These are phyloP conservation scores for Hexactinellida sp. DNA, from an alignment of 37 sponge, comb jelly and placozoan genomes.

Conservation along the genomic window DNA sequence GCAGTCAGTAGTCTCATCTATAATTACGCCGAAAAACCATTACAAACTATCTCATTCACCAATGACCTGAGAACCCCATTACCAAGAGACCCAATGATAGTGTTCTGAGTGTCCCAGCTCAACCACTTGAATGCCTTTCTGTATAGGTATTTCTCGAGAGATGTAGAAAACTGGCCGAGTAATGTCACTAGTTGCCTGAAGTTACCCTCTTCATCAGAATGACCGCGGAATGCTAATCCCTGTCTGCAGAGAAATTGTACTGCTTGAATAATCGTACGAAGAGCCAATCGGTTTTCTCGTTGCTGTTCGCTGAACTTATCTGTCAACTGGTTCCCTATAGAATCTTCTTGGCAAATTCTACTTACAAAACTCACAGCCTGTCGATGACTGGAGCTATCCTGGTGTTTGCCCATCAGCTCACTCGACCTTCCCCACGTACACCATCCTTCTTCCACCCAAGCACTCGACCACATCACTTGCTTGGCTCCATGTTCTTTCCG, in stretches of 20 bases:
- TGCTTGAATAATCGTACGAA: neutral
- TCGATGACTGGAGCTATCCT: neutral
- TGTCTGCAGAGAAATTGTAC: neutral
- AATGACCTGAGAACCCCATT: neutral
- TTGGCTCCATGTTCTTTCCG: neutral
- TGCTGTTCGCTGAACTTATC: slow-evolving; percentile 12
- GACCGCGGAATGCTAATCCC: neutral
- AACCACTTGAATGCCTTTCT: neutral
- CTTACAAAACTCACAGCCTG: neutral
- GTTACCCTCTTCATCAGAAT: slow-evolving; percentile 7
- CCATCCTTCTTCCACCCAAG: neutral
- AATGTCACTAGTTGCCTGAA: neutral
- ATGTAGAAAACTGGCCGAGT: neutral
- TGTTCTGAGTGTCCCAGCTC: slow-evolving; percentile 13
- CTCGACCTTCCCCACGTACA: neutral
- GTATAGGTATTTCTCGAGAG: neutral
- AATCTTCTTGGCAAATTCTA: neutral
- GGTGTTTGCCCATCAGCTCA: neutral
- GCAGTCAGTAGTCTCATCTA: slow-evolving; percentile 1
- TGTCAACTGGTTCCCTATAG: slow-evolving; percentile 2
- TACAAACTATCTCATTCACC: neutral
- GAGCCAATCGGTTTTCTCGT: neutral
- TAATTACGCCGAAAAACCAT: neutral
- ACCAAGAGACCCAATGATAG: slow-evolving; percentile 1
- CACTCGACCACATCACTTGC: neutral